Evolutionary conservation across 2,888 invertebrate species (phyloP).

Genomic region (Athalia rosae): DNA sequence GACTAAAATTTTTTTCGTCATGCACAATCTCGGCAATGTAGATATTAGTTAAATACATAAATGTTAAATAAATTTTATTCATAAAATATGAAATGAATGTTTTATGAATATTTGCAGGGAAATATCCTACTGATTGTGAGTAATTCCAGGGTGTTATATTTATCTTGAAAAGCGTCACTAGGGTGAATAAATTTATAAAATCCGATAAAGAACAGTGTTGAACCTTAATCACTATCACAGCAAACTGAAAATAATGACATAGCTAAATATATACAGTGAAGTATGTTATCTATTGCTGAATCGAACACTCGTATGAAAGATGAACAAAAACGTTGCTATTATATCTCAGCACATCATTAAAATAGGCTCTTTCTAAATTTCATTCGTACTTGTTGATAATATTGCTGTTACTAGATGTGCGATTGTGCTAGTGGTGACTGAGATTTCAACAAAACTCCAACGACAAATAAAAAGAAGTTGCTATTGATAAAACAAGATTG

Average conservation of each 20-base stretch:
- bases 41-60: too few species aligned
- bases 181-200: neutral
- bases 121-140: neutral
- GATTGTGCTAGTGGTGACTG: neutral
- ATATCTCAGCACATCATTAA: neutral
- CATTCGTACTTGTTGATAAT: too few species aligned
- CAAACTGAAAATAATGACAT: neutral
- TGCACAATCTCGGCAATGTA: too few species aligned
- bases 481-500: conserved; percentile 4
- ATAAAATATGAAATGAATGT: conserved; percentile 6
- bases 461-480: neutral
- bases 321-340: neutral
- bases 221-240: neutral
- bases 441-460: neutral
- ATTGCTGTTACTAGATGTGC: neutral
- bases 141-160: neutral
- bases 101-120: conserved; percentile 1
- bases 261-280: neutral
- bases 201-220: neutral
- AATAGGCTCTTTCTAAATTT: too few species aligned
- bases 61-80: neutral
- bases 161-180: neutral
- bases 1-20: too few species aligned
- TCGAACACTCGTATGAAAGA: neutral
- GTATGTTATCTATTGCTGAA: neutral